phyloP scores from a whole-genome alignment of 2,113 vertebrate species.

The Phaethon lepturus region DNA sequence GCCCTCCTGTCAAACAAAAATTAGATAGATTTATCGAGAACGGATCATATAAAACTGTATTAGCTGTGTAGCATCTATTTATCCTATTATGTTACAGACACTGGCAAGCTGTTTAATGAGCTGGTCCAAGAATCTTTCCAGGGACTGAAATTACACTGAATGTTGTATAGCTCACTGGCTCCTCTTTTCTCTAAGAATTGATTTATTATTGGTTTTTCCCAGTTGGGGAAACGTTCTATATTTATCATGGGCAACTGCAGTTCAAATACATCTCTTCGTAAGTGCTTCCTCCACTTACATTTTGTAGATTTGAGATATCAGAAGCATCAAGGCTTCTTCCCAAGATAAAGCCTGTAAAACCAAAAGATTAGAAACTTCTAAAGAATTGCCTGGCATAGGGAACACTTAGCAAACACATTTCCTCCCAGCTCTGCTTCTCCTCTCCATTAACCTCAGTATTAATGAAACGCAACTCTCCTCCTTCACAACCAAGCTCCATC shows the following conservation, averaged over 20 bases:
- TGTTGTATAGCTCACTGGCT: not conserved
- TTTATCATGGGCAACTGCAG: not conserved
- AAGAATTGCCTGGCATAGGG: not conserved
- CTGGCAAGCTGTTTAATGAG: not conserved
- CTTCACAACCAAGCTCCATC: not conserved
- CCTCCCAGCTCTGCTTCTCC: not conserved
- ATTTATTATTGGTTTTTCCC: not conserved
- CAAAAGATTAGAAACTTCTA: not conserved
- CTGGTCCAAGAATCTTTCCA: not conserved
- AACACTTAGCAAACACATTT: not conserved
- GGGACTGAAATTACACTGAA: not conserved
- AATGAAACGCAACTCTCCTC: not conserved
- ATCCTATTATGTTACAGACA: not conserved
- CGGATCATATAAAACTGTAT: not conserved
- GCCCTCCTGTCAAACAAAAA: not conserved
- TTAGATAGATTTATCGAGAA: not conserved
- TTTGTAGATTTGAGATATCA: not conserved
- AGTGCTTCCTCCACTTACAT: rapidly evolving
- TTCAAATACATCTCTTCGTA: not conserved
- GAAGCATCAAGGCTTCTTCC: not conserved
- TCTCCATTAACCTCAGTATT: not conserved
- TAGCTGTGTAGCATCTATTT: not conserved
- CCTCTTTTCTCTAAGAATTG: not conserved
- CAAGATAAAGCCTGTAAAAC: not conserved
- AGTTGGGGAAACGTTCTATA: not conserved